Base-by-base conservation (phyloP, 2,113 vertebrate genomes). In the Mixornis gularis region DNA sequence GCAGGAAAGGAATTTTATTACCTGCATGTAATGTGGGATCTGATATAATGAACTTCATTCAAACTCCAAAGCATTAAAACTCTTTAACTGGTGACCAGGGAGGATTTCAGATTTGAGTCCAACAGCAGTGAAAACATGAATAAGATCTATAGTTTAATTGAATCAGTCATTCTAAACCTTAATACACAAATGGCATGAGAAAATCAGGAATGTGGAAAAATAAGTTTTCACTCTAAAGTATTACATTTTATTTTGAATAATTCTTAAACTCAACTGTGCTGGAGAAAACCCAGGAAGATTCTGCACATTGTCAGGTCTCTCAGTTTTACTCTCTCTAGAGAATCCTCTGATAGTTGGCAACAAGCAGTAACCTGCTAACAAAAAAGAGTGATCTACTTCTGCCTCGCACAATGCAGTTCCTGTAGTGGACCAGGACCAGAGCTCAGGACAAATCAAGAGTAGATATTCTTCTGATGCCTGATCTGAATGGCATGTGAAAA, bases 11-110 rank as follows among this genome's bases (percentile, higher is more conserved):
- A 97, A 96, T 96, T 97, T 97, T 91, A 97, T 96, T 97, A 96
- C 96, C 95, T 97, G 89, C 78, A 92, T 88, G 92, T 95, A 96
- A 95, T 27, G 7, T 93, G 96, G 94, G 94, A 92, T 97, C 95
- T 96, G 92, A 96, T 96, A 97, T 97, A 97, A 98, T 97, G 91
- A 95, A 94, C 92, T 97, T 96, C 88, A 96, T 97, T 97, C 96
- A 97, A 97, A 97, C 80, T 92, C 79, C 76, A 93, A 93, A 78
- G 96, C 96, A 97, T 97, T 98, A 97, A 96, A 98, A 94, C 88
- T 96, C 93, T 96, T 89, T 97, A 97, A 97, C 92, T 96, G 92
- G 93, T 97, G 91, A 95, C 94, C 95, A 94, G 96, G 95, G 95
- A 97, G 92, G 59, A 95, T 95, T 97, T 97, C 94, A 95, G 94